Evolutionary conservation across 2,797 vertebrate species (phyloP), one percentile per base, ranked within the genome.

Genomic region (Iguana delicatissima): DNA sequence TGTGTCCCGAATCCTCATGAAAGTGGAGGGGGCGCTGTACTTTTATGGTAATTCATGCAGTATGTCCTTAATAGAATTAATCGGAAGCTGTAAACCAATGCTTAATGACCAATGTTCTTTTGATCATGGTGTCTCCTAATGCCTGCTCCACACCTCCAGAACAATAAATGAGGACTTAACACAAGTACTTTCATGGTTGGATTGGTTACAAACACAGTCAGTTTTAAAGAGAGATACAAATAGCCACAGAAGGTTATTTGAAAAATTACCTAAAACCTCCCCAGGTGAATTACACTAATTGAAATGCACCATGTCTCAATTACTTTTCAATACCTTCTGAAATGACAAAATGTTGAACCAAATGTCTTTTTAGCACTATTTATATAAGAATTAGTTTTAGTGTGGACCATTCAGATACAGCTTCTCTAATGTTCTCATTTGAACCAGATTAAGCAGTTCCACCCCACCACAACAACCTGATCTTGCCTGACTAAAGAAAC

Each of bases 141-240:
- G 52, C 8, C 52, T 52, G 52, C 52, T 0, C 52, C 52, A 1
- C 7, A 12, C 38, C 18, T 52, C 6, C 20, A 74, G 42, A 92
- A 8, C 79, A 90, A 89, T 88, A 86, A 81, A 0, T 81, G 86
- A 95, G 64, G 62, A 89, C 88, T 92, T 95, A 92, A 90, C 77
- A 80, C 84, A 74, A 89, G 80, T n/a, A 92, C 84, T 67, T 80
- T 88, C 91, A 82, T 59, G 42, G 12, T 84, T 72, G 88, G 10
- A 89, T 89, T 50, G 59, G 79, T 76, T 24, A 90, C 86, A 93
- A 95, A 89, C 79, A 91, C 91, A 92, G 18, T 87, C 87, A 90
- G 57, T 0, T 0, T 92, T 93, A 93, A 96, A 79, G 93, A 90
- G 67, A 90, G 86, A 91, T 0, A 0, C 72, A 92, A 81, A 86